Conservation (phyloP, 2,113 vertebrate genomes). For the Phycodurus eques region DNA sequence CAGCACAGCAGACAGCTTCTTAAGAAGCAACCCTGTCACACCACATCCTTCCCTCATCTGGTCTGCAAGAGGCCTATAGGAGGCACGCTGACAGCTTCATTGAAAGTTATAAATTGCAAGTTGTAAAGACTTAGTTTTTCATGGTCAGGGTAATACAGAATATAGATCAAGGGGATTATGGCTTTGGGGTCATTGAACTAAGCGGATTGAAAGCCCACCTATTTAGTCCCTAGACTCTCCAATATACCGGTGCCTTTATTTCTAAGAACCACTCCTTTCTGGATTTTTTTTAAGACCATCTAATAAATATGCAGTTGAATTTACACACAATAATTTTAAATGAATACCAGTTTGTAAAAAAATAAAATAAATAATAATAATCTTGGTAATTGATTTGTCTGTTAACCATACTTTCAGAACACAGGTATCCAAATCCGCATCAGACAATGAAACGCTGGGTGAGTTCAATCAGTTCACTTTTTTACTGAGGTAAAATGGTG, state of each 20-base stretch:
- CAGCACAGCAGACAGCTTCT: conserved; percentile 13
- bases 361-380: not conserved
- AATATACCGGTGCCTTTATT: conserved; percentile 11
- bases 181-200: conserved; percentile 47
- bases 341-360: not conserved
- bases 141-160: conserved; percentile 32
- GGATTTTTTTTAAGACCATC: not conserved
- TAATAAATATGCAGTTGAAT: not conserved
- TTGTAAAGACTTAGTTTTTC: not conserved
- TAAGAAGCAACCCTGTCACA: conserved; percentile 12
- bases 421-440: conserved; percentile 78
- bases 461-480: conserved; percentile 44
- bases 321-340: not conserved
- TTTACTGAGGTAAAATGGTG: not conserved
- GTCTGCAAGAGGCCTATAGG: conserved; percentile 8
- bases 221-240: conserved; percentile 18
- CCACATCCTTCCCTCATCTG: not conserved
- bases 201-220: conserved; percentile 52
- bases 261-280: conserved; percentile 19
- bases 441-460: conserved; percentile 86
- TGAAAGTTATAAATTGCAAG: not conserved
- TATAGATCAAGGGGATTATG: conserved; percentile 45
- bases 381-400: conserved; percentile 1
- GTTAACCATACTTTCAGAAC: conserved; percentile 58
- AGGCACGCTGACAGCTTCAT: not conserved